Percentiles rank a stretch among this genome's conserved stretches.
phyloP scores from a whole-genome alignment of 2,888 invertebrate genomes.

The Andrena marginata region DNA sequence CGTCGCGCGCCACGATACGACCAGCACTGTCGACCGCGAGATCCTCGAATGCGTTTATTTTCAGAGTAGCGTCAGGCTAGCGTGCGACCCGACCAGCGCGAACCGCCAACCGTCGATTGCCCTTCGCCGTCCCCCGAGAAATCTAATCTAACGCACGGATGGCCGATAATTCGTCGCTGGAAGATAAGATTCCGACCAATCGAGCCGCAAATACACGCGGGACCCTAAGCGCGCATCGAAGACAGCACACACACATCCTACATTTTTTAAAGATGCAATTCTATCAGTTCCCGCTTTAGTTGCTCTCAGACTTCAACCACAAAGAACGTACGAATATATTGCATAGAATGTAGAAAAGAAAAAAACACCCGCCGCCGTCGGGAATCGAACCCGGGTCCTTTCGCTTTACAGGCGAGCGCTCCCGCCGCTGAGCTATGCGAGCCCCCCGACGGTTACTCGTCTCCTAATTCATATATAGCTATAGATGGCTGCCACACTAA shows the following conservation, averaged over 20 bases:
- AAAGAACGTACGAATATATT: too few relatives aligned
- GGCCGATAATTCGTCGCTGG: conserved; percentile 62
- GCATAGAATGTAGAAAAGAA: too few relatives aligned
- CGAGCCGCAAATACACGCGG: conserved; percentile 31
- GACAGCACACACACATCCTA: neutral
- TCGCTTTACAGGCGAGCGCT: too few relatives aligned
- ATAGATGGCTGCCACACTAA: too few relatives aligned
- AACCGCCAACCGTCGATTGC: conserved; percentile 27
- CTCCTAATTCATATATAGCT: too few relatives aligned
- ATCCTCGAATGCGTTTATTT: conserved; percentile 70
- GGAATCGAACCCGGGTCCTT: too few relatives aligned
- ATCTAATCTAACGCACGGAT: conserved; percentile 69
- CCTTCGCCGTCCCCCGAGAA: conserved; percentile 48
- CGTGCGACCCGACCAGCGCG: conserved; percentile 30
- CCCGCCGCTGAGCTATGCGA: too few relatives aligned
- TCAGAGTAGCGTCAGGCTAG: conserved; percentile 55
- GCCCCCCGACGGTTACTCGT: too few relatives aligned
- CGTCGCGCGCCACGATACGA: conserved; percentile 39
- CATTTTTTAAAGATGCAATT: too few relatives aligned
- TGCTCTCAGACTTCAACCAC: too few relatives aligned
- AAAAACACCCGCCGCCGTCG: too few relatives aligned
- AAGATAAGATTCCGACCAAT: conserved; percentile 66
- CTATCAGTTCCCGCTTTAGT: too few relatives aligned
- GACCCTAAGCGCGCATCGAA: neutral
- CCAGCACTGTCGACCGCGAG: conserved; percentile 56